phyloP scores from a whole-genome alignment of 2,888 invertebrate genomes.

The Eupeodes luniger region DNA sequence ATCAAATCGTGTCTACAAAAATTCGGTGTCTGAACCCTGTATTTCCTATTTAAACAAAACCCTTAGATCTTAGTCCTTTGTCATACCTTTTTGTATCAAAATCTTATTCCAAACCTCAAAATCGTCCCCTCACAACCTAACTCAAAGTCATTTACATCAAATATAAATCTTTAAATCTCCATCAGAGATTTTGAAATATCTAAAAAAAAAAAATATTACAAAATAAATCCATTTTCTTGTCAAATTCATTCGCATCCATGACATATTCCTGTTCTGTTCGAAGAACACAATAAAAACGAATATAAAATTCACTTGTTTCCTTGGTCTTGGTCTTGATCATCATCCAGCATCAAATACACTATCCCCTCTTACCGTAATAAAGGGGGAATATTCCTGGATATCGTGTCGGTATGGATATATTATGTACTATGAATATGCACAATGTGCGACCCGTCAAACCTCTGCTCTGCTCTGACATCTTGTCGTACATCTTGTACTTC shows the following conservation, averaged over 20 bases:
- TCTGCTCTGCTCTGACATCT: conserved; percentile 72
- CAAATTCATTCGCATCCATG: conserved; percentile 56
- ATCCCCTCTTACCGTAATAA: conserved; percentile 40
- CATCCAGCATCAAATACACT: conserved; percentile 43
- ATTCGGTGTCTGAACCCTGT: no score
- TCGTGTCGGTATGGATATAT: no score
- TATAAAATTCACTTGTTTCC: conserved; percentile 70
- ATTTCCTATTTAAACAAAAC: background rate
- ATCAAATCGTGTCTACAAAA: no score
- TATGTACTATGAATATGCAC: conserved; percentile 32
- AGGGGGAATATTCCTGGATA: background rate
- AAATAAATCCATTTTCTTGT: conserved; percentile 69
- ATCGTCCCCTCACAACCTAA: conserved; percentile 33
- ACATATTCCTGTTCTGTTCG: conserved; percentile 30
- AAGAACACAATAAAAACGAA: conserved; percentile 2
- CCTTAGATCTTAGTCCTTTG: background rate
- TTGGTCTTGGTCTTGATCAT: conserved; percentile 5
- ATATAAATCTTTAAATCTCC: conserved; percentile 64
- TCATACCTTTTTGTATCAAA: conserved; percentile 4
- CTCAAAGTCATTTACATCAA: conserved; percentile 68
- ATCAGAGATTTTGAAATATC: conserved; percentile 28
- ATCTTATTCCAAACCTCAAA: background rate
- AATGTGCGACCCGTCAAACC: conserved; percentile 74
- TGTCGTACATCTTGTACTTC: conserved; percentile 56
- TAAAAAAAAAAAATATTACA: background rate